Conservation (phyloP, 1,140 invertebrate genomes). For the Patella vulgata region DNA sequence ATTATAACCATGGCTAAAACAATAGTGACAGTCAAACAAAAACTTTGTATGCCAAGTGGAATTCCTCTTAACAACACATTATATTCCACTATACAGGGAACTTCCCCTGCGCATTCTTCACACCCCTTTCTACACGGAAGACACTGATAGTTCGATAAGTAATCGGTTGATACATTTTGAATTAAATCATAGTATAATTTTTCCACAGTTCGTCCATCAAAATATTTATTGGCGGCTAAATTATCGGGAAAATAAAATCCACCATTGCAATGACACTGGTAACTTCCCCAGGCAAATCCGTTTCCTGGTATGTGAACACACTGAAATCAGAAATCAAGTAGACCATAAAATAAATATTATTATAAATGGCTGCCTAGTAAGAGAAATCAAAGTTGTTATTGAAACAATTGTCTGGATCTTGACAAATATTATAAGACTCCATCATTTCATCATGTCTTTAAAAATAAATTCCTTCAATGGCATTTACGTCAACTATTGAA, state of each 20-base stretch:
- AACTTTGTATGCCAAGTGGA: conserved; percentile 76
- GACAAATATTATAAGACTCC: too few species aligned
- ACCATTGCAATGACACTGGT: conserved; percentile 54
- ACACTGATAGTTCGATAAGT: conserved; percentile 67
- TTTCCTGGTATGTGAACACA: conserved; percentile 47
- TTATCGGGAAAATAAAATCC: conserved; percentile 49
- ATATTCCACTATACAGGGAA: conserved; percentile 69
- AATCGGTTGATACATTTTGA: conserved; percentile 29
- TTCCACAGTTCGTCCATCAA: conserved; percentile 57
- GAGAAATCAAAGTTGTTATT: too few species aligned
- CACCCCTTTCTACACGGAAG: conserved; percentile 72
- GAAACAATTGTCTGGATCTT: too few species aligned
- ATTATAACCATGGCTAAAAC: conserved; percentile 79
- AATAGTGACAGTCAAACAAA: conserved; percentile 78
- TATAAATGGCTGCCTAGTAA: neutral
- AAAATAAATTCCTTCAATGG: too few species aligned
- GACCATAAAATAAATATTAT: neutral
- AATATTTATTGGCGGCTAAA: conserved; percentile 37
- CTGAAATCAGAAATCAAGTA: conserved; percentile 43
- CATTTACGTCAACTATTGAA: too few species aligned
- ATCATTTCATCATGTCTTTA: too few species aligned
- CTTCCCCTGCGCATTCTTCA: conserved; percentile 68
- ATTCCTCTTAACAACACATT: conserved; percentile 75
- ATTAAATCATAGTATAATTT: conserved; percentile 39
- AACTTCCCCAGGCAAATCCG: conserved; percentile 50